phyloP scores from a whole-genome alignment of 2,113 vertebrate genomes.

The Barnardius zonarius region DNA sequence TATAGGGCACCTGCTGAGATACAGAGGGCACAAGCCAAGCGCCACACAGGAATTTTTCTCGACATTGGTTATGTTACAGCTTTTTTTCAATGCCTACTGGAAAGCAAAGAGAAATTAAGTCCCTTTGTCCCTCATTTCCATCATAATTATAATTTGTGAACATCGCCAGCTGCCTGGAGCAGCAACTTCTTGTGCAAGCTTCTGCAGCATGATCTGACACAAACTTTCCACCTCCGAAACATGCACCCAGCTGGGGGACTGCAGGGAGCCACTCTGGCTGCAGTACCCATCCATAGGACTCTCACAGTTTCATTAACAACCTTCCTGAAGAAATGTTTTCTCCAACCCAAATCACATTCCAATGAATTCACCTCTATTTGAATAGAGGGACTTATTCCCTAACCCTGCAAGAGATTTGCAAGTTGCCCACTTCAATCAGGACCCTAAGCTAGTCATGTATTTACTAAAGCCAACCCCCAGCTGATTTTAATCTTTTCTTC shows the following conservation, averaged over 20 bases:
- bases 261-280: neutral
- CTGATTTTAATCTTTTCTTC: neutral
- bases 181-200: neutral
- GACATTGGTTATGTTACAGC: neutral
- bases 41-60: neutral
- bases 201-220: neutral
- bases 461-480: neutral
- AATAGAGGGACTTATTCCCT: neutral
- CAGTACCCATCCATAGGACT: neutral
- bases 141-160: neutral
- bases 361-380: neutral
- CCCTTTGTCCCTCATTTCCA: neutral
- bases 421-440: neutral
- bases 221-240: neutral
- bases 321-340: neutral
- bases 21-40: neutral
- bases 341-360: neutral
- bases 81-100: neutral
- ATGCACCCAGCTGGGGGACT: neutral
- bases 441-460: neutral
- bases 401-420: neutral
- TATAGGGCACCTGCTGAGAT: accelerated
- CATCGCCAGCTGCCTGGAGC: neutral
- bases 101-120: neutral
- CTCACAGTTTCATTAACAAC: neutral